Evolutionary conservation across 2,113 vertebrate species (phyloP).

Genomic region (Indri indri): DNA sequence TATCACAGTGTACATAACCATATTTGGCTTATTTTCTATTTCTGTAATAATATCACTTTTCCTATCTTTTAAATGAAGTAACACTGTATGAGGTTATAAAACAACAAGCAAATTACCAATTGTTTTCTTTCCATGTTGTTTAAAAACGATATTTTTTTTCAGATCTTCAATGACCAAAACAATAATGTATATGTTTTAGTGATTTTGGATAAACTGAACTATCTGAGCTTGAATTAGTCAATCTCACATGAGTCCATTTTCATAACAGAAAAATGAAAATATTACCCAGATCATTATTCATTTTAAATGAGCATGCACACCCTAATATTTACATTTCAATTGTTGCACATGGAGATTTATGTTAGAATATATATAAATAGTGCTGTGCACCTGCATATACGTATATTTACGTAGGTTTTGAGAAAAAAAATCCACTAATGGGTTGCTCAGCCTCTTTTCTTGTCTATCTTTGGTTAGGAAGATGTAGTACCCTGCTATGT

Average conservation of each 20-base stretch:
- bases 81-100: not conserved
- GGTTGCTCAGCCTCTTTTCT: not conserved
- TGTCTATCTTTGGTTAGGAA: not conserved
- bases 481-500: not conserved
- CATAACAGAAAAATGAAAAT: not conserved
- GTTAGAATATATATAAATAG: not conserved
- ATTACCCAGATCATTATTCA: not conserved
- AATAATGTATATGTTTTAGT: not conserved
- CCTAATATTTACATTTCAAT: not conserved
- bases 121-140: not conserved
- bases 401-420: not conserved
- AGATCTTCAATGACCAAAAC: not conserved
- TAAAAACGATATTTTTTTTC: not conserved
- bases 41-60: not conserved
- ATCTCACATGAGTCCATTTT: not conserved
- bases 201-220: not conserved
- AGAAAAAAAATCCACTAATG: not conserved
- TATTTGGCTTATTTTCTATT: conserved; percentile 3
- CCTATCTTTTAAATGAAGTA: not conserved
- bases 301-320: not conserved
- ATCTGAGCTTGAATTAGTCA: not conserved
- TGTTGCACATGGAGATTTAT: not conserved
- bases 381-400: not conserved
- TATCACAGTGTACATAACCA: not conserved
- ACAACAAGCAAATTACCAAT: not conserved